phyloP scores from a whole-genome alignment of 2,113 vertebrate genomes.

The Antigone vipio region DNA sequence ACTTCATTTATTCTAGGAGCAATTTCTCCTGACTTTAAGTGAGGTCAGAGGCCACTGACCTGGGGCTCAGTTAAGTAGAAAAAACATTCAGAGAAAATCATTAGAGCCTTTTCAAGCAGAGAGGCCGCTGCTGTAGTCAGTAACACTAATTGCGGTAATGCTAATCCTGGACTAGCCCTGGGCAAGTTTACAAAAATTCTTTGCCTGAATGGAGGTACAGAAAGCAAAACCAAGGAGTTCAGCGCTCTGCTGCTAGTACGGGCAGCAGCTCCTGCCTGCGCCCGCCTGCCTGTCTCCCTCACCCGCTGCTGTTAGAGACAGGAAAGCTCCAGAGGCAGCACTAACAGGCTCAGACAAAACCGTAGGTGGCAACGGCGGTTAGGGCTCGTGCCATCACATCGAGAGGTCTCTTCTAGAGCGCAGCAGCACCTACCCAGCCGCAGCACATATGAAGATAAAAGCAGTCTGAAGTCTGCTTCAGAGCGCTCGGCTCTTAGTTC shows the following conservation, averaged over 20 bases:
- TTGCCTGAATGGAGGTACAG: neutral
- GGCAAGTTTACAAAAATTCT: neutral
- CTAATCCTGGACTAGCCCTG: neutral
- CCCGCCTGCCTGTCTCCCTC: neutral
- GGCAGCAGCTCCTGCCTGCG: neutral
- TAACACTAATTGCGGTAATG: neutral
- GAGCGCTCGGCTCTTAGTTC: neutral
- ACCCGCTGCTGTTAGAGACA: neutral
- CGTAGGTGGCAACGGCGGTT: neutral
- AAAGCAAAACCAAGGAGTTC: neutral
- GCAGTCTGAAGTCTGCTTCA: neutral
- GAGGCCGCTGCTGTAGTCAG: neutral
- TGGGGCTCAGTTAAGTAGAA: neutral
- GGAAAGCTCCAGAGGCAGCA: neutral
- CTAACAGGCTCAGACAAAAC: neutral
- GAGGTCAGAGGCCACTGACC: neutral
- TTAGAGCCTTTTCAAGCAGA: neutral
- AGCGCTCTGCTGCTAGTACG: neutral
- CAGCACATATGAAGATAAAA: accelerated
- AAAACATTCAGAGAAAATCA: neutral
- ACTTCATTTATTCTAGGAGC: neutral
- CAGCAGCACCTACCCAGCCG: neutral
- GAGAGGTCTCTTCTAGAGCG: neutral
- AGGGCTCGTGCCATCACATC: neutral
- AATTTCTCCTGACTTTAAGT: neutral